Evolutionary conservation across 2,113 vertebrate species (phyloP), one percentile per base, ranked within the genome.

Genomic region (Nipponia nippon): DNA sequence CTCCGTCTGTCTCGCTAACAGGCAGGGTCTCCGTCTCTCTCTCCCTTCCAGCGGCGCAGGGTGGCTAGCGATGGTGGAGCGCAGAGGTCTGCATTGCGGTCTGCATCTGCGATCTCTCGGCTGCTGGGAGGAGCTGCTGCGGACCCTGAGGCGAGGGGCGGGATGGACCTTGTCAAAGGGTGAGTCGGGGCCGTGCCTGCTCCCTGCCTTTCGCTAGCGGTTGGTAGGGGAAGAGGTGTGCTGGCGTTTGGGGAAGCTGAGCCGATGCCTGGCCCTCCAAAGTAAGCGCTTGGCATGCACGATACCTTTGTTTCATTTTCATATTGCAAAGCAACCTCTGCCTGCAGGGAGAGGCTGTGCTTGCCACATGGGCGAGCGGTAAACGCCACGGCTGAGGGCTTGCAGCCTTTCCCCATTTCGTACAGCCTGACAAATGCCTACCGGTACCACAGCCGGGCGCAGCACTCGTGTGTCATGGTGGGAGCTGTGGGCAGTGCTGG

Each of bases 281-380:
- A 0, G 0, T 30, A 14, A 62, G 46, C 10, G 0, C 26, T 59
- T 2, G 9, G 25, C 2, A 0, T 8, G 29, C 6, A 6, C 1
- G 2, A 2, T 8, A 4, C 58, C 56, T 8, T 9, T 15, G 36
- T 14, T 77, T 19, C 2, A 0, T 17, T 58, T 55, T 12, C 25
- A 4, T 36, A 2, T 14, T 21, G 61, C 42, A 30, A 30, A 55
- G 27, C n/a, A 34, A 26, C 11, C 44, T 32, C 44, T 78, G 65
- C 32, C 16, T 2, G 5, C 14, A 3, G 61, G 44, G 49, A 50
- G 53, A 30, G 25, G 46, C 40, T 2, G 7, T 36, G 13, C 36
- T n/a, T 5, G 0, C 32, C 2, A 0, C 19, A 3, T 0, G 3
- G 27, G 1, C 17, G 38, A 50, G 53, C 26, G 9, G 81, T 5